Base-by-base conservation (phyloP, 2,797 vertebrate species). In the Esox lucius region DNA sequence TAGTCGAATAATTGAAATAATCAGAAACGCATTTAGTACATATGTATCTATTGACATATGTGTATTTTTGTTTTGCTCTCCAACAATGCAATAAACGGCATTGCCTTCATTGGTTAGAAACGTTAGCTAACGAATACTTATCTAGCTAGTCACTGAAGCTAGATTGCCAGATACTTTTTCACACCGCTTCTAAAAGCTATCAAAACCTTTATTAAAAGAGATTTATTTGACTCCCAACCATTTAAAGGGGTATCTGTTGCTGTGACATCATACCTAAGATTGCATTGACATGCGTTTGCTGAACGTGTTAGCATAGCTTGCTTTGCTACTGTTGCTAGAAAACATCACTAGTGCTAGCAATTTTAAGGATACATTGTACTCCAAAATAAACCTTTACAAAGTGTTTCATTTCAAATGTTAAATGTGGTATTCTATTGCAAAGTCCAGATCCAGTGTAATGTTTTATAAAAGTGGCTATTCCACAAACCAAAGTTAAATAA, bases 1-100 rank as follows among this genome's bases (percentile, higher is more conserved):
- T 1, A 84, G 83, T 22, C 28, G 17, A 0, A 4, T 5, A 49
- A 66, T 71, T 78, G 70, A 59, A 72, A 59, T 51, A n/a, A 65
- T 53, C 81, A 83, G 77, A 8, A 17, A 16, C 1, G 3, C 49
- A 0, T 62, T 71, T 1, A 24, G 15, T 24, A 3, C 42, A 69
- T 16, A n/a, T 24, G 19, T 17, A 69, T 17, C 16, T 4, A 26
- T 46, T 48, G 1, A 24, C 56, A 3, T 49, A 16, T 24, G 15
- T 24, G 24, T 46, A 46, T 69, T 69, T 69, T 49, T n/a, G n/a
- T n/a, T 65, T 33, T 26, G 39, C 67, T 22, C 42, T 42, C 39
- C 22, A 69, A 46, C 42, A 69, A 15, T n/a, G 8, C 19, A 42
- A 6, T 4, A 26, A 61, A 61, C 56, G 24, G 8, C 56, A 61